A percentile compares a stretch with the other conserved stretches of the same genome.
Evolutionary conservation across 1,140 invertebrate genomes (phyloP).

Genomic region (Yoshiicerus persimilis): DNA sequence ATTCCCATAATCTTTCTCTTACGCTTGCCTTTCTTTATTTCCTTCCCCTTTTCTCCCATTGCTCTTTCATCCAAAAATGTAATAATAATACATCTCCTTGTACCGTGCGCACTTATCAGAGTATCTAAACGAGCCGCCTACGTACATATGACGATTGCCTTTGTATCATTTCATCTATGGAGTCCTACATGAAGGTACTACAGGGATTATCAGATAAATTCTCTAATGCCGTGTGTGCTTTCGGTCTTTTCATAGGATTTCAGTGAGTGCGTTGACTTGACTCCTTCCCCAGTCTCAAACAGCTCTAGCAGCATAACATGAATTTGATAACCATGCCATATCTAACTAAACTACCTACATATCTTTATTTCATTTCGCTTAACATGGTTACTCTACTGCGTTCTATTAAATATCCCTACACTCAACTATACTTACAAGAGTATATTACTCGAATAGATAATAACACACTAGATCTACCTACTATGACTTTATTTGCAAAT

Average conservation of each 20-base stretch:
- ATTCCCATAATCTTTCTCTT: not conserved
- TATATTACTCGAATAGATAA: no score
- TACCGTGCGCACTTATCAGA: not conserved
- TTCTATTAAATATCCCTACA: no score
- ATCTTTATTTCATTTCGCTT: not conserved
- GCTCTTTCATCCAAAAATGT: constrained; percentile 5
- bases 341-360: no score
- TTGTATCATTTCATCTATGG: not conserved
- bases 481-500: not conserved
- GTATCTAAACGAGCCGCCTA: constrained; percentile 7
- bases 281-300: not conserved
- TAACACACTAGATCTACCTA: no score
- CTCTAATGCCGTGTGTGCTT: constrained; percentile 9
- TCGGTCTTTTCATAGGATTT: not conserved
- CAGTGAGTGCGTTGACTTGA: not conserved
- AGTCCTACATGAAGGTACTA: not conserved
- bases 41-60: not conserved
- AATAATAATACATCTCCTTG: constrained; percentile 1
- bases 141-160: not conserved
- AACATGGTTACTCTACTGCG: no score
- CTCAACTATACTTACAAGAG: no score
- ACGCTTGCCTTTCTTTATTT: not conserved
- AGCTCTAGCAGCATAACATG: not conserved
- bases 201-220: constrained; percentile 17
- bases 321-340: not conserved